Evolutionary conservation across 2,888 invertebrate genomes (phyloP).

Genomic region (Sepioteuthis lessoniana): DNA sequence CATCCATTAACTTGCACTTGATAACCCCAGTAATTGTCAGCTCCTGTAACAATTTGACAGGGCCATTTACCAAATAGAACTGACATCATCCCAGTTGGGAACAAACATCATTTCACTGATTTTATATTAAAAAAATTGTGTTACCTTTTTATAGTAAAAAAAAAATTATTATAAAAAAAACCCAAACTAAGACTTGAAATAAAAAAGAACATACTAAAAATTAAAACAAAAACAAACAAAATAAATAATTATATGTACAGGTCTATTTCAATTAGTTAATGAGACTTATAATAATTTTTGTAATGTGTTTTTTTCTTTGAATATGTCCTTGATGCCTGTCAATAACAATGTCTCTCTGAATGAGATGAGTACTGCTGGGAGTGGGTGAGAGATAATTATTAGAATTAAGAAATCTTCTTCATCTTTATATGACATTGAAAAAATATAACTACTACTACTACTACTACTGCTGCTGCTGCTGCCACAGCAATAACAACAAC

Average conservation of each 20-base stretch:
- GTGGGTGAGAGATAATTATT: too few relatives aligned
- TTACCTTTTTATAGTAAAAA: not conserved
- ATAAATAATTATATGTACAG: not conserved
- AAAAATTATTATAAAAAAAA: not conserved
- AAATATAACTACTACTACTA: too few relatives aligned
- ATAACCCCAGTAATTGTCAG: constrained; percentile 35
- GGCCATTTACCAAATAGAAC: constrained; percentile 4
- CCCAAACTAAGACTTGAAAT: too few relatives aligned
- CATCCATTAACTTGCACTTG: not conserved
- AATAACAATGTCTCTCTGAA: not conserved
- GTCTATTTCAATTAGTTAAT: not conserved
- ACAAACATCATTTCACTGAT: not conserved
- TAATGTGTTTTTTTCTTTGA: not conserved
- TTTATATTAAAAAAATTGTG: not conserved
- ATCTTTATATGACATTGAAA: too few relatives aligned
- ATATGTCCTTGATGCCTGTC: not conserved
- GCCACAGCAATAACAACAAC: too few relatives aligned
- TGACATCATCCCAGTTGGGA: constrained; percentile 11
- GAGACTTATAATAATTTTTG: not conserved
- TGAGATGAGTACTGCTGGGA: too few relatives aligned
- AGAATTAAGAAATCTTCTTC: too few relatives aligned
- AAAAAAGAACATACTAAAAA: too few relatives aligned
- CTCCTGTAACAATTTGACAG: constrained; percentile 6
- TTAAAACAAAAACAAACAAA: not conserved
- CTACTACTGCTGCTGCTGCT: too few relatives aligned